These are phyloP conservation scores for Eupithecia subumbrata DNA, from an alignment of 2,888 invertebrate genomes.

Conservation along the genomic window DNA sequence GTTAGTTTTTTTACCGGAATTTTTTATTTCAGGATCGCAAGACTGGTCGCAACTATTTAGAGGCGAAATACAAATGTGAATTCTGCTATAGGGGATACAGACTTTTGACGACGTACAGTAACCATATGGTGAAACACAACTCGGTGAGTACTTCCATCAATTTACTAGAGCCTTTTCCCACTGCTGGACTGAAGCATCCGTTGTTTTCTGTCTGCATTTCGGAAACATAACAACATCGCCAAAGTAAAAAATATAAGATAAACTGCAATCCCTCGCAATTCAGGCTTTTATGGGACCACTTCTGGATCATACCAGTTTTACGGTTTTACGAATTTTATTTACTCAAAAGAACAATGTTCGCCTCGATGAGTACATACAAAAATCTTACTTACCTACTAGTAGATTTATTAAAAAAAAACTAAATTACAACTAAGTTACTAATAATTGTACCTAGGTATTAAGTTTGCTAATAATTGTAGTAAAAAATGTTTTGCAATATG, in stretches of 20 bases:
- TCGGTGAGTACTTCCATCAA: conserved; percentile 58
- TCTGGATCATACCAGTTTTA: too few relatives aligned
- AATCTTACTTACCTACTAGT: too few relatives aligned
- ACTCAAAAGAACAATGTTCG: too few relatives aligned
- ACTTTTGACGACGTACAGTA: conserved; percentile 61
- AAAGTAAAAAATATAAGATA: background rate
- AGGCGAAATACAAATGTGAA: conserved; percentile 68
- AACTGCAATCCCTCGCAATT: background rate
- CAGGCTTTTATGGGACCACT: too few relatives aligned
- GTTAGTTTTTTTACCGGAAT: too few relatives aligned
- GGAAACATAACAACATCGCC: background rate
- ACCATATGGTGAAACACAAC: conserved; percentile 77
- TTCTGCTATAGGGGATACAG: conserved; percentile 71
- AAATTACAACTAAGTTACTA: too few relatives aligned
- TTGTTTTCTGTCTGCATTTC: background rate
- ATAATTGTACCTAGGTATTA: too few relatives aligned
- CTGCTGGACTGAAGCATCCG: background rate
- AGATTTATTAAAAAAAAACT: too few relatives aligned
- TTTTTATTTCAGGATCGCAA: conserved; percentile 48
- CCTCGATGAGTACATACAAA: too few relatives aligned
- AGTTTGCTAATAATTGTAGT: too few relatives aligned
- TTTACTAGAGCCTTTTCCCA: background rate
- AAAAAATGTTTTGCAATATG: too few relatives aligned
- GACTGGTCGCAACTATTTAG: conserved; percentile 65
- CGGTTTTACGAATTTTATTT: too few relatives aligned